Evolutionary conservation across 1,140 invertebrate species (phyloP), one percentile per base, ranked within the genome.

Genomic region (Argopecten irradians): DNA sequence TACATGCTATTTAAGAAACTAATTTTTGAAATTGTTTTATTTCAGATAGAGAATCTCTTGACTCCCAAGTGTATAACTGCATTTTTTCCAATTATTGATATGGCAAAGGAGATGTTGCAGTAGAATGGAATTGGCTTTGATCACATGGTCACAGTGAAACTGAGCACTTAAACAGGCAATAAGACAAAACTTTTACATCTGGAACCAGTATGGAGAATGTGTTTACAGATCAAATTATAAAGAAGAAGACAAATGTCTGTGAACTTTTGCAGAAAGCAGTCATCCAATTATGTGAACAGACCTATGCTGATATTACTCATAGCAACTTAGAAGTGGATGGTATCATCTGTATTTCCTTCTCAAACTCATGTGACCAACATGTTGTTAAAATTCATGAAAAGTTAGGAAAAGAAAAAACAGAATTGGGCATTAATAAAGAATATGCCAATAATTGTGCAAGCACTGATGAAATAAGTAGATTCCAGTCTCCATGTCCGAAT

Each of bases 381-480:
- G 89, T 89, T 85, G 89, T 89, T n/a, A 89, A 89, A 85, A 89
- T 89, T 34, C 89, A 89, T 82, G 89, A 89, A 32, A 89, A 82
- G 82, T 34, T 89, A 87, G 41, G 41, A 9, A 86, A 86, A 28
- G 85, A 36, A 22, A 84, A 9, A 11, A 22, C 28, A n/a, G 16
- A 36, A n/a, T 2, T 22, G 7, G 22, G 0, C 11, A 19, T 13
- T n/a, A 84, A 19, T 35, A 5, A 5, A 84, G 36, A 84, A 22
- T 35, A 22, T 84, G 3, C 13, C 34, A 84, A 11, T 19, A 9
- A 35, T 36, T 22, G 83, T n/a, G 9, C 2, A 22, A 84, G n/a
- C 2, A 11, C 36, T 36, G 22, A 35, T 36, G 13, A 39, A 5
- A 22, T 22, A n/a, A 84, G 19, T 0, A 84, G 36, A 28, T 19